Conservation (phyloP, 2,888 invertebrate genomes). For the Linnaemya vulpina region DNA sequence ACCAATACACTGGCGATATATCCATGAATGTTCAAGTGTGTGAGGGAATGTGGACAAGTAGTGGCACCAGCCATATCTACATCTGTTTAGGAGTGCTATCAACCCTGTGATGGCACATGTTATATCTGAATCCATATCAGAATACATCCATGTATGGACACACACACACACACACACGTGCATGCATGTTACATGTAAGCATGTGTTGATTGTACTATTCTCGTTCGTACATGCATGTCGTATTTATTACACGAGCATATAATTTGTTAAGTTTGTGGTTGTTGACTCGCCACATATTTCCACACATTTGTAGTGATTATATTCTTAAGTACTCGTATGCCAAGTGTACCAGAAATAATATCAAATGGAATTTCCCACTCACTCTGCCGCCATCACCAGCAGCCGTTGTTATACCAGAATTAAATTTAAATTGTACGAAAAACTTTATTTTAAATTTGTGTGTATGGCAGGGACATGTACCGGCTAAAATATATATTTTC, state of each 20-base stretch:
- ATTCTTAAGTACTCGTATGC: constrained; percentile 51
- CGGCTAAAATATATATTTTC: neutral
- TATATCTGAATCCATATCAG: constrained; percentile 24
- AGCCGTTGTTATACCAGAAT: constrained; percentile 1
- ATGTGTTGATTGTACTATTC: neutral
- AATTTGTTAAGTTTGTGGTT: constrained; percentile 68
- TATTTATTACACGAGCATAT: constrained; percentile 51
- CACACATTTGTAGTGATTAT: constrained; percentile 70
- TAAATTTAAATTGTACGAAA: constrained; percentile 17
- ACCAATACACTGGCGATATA: neutral
- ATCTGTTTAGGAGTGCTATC: constrained; percentile 43
- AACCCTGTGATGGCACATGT: constrained; percentile 19
- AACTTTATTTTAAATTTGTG: constrained; percentile 18
- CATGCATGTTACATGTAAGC: neutral
- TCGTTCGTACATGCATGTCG: neutral
- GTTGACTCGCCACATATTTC: constrained; percentile 62
- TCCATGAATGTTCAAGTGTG: constrained; percentile 29
- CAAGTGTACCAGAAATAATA: constrained; percentile 42
- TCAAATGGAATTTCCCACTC: constrained; percentile 41
- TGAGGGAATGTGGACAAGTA: constrained; percentile 53
- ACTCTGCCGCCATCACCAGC: neutral
- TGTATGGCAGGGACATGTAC: neutral
- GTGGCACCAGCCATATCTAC: constrained; percentile 57
- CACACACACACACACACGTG: too few species aligned
- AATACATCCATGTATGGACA: neutral